Conservation (phyloP, 2,113 vertebrate species). For the Chaetorhynchus papuensis region DNA sequence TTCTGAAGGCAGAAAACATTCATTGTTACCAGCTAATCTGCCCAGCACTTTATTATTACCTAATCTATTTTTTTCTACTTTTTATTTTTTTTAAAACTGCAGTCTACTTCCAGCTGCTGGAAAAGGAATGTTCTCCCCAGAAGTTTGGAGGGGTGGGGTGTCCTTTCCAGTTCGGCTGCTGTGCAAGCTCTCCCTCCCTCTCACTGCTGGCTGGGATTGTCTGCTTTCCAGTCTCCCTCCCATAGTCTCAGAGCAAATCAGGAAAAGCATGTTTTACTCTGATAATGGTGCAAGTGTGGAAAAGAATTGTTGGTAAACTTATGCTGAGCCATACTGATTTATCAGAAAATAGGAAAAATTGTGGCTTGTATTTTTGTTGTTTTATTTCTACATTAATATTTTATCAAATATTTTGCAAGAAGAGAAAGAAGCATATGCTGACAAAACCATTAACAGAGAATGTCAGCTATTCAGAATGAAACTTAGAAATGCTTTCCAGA, state of each 20-base stretch:
- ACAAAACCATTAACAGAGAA: conserved; percentile 52
- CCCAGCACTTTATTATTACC: background rate
- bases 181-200: background rate
- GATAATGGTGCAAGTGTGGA: background rate
- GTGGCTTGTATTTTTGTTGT: background rate
- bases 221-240: background rate
- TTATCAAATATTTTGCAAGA: conserved; percentile 43
- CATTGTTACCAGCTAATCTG: background rate
- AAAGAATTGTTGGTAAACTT: background rate
- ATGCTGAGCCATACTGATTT: background rate
- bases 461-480: conserved; percentile 52
- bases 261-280: background rate
- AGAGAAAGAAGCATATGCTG: conserved; percentile 7
- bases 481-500: conserved; percentile 61
- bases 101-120: background rate
- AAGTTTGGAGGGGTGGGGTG: background rate
- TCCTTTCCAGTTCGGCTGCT: background rate
- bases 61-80: background rate
- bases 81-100: background rate
- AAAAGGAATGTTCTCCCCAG: background rate
- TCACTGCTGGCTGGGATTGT: background rate
- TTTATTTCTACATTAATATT: conserved; percentile 33
- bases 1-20: background rate
- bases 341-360: background rate
- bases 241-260: background rate